phyloP scores from a whole-genome alignment of 2,113 vertebrate genomes.

The Labeo catla region DNA sequence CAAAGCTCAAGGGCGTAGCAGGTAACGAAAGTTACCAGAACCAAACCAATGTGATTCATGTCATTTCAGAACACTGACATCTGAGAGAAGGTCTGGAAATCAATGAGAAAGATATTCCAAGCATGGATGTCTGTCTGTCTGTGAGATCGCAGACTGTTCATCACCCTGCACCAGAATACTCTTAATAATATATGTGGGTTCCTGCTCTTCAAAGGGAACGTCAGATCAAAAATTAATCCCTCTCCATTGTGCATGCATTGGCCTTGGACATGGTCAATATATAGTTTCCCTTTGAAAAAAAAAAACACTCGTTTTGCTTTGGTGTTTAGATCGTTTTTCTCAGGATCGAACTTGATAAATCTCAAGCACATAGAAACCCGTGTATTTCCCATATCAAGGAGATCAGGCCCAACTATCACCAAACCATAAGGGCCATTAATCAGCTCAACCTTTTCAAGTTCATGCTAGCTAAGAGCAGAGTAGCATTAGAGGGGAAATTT shows the following conservation, averaged over 20 bases:
- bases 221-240: slow-evolving; percentile 45
- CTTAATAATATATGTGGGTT: slow-evolving; percentile 44
- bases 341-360: background rate
- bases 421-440: slow-evolving; percentile 11
- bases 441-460: slow-evolving; percentile 15
- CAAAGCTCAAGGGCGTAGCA: slow-evolving; percentile 16
- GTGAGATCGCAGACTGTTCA: slow-evolving; percentile 37
- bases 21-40: background rate
- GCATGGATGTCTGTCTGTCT: slow-evolving; percentile 31
- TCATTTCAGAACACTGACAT: slow-evolving; percentile 1
- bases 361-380: background rate
- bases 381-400: background rate
- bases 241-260: background rate
- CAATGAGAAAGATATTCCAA: slow-evolving; percentile 12
- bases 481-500: slow-evolving; percentile 6
- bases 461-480: slow-evolving; percentile 3
- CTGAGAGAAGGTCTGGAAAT: background rate
- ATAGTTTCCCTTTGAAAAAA: background rate
- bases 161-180: slow-evolving; percentile 1
- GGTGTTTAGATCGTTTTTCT: background rate
- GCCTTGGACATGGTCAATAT: slow-evolving; percentile 9
- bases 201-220: slow-evolving; percentile 47
- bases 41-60: background rate
- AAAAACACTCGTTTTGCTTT: background rate
- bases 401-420: background rate